These are phyloP conservation scores for Gryllus bimaculatus DNA, from an alignment of 1,140 invertebrate species.

Conservation along the genomic window DNA sequence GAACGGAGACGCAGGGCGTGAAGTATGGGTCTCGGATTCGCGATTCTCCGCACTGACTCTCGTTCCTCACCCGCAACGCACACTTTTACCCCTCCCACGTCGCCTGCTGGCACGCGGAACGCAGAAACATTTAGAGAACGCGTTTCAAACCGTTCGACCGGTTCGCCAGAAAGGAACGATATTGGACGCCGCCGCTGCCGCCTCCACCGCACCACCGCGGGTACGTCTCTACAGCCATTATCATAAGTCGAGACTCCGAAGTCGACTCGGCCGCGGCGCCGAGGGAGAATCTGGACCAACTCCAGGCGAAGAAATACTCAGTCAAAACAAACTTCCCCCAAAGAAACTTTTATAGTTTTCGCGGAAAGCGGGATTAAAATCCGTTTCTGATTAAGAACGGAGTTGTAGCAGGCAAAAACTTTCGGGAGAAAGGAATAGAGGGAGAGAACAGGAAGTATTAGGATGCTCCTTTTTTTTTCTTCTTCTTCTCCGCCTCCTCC, in stretches of 20 bases:
- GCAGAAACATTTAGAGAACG: background rate
- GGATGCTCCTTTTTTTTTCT: background rate
- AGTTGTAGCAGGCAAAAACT: background rate
- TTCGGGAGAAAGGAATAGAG: background rate
- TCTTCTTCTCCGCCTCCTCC: background rate
- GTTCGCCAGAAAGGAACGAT: background rate
- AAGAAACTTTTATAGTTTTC: conserved; percentile 6
- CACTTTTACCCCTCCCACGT: background rate
- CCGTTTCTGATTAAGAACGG: conserved; percentile 1
- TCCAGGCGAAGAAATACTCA: conserved; percentile 3
- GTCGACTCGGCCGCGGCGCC: background rate
- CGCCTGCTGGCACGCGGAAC: background rate
- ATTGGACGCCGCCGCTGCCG: background rate
- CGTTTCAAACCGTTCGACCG: background rate
- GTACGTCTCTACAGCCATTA: background rate
- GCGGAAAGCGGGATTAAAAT: conserved; percentile 3
- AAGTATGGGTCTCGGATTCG: background rate
- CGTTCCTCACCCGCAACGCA: background rate
- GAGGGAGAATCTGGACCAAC: background rate
- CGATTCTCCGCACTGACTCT: background rate
- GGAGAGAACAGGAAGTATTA: background rate
- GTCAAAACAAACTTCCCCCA: background rate
- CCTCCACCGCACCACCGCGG: too few relatives aligned
- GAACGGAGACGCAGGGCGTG: background rate
- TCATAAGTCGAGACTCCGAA: background rate